A percentile compares a stretch with the other conserved stretches of the same genome.
These are phyloP conservation scores for Pseudolaguvia tuberculata DNA, from an alignment of 2,113 vertebrate genomes.

Conservation along the genomic window DNA sequence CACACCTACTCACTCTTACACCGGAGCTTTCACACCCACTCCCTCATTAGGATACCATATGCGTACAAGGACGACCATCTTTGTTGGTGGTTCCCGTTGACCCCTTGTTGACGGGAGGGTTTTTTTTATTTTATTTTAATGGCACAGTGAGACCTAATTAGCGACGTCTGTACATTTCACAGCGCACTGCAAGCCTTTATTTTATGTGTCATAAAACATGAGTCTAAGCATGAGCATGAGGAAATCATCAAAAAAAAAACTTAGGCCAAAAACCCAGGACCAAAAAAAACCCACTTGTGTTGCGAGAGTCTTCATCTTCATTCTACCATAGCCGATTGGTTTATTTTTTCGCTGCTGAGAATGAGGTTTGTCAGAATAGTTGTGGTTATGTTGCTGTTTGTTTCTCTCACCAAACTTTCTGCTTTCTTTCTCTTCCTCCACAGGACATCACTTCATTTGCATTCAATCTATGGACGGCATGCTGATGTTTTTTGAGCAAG, in stretches of 20 bases:
- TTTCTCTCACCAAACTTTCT: neutral
- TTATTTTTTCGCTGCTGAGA: neutral
- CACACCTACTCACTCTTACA: slow-evolving; percentile 12
- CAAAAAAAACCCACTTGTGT: neutral
- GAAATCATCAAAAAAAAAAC: slow-evolving; percentile 42
- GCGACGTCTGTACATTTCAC: slow-evolving; percentile 61
- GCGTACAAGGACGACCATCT: slow-evolving; percentile 12
- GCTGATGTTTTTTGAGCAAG: slow-evolving; percentile 97
- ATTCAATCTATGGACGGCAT: slow-evolving; percentile 98
- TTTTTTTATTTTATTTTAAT: slow-evolving; percentile 49
- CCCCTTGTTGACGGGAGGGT: slow-evolving; percentile 61
- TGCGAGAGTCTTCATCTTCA: neutral
- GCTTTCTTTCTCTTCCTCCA: neutral
- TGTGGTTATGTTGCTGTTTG: neutral
- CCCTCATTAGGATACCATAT: slow-evolving; percentile 32
- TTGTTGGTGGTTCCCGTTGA: slow-evolving; percentile 62
- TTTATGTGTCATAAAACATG: slow-evolving; percentile 59
- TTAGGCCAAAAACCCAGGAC: slow-evolving; percentile 1
- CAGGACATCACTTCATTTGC: slow-evolving; percentile 92
- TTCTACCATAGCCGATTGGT: neutral
- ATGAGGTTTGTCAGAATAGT: slow-evolving; percentile 10
- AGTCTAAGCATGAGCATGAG: slow-evolving; percentile 55
- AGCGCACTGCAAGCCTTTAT: slow-evolving; percentile 31
- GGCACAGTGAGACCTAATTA: slow-evolving; percentile 69
- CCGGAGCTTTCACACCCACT: slow-evolving; percentile 13